Evolutionary conservation across 2,113 vertebrate species (phyloP).

Genomic region (Elgaria multicarinata): DNA sequence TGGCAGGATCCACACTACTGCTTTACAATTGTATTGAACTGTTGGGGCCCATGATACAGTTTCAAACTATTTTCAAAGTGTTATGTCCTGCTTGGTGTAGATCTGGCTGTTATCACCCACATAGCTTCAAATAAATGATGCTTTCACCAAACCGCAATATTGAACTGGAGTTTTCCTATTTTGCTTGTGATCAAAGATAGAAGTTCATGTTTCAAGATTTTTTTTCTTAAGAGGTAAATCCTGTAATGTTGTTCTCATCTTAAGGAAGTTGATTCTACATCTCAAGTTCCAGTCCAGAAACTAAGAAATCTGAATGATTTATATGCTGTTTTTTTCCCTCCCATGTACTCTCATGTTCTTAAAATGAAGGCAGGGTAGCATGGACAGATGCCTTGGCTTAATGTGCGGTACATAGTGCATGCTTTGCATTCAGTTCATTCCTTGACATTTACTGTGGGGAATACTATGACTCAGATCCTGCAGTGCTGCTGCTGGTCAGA

Average conservation of each 20-base stretch:
- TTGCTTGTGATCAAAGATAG: neutral
- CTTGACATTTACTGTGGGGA: neutral
- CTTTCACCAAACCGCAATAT: neutral
- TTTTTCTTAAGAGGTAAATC: neutral
- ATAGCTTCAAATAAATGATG: neutral
- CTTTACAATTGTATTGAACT: no score
- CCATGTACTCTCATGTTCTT: neutral
- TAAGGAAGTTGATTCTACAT: no score
- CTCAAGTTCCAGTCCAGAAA: no score
- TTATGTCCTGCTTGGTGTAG: no score
- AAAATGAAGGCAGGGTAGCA: neutral
- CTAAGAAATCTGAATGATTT: neutral
- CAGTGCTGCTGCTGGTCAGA: neutral
- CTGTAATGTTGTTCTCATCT: no score
- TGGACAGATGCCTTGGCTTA: neutral
- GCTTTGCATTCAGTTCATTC: no score
- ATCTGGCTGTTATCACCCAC: neutral
- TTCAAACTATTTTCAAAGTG: no score
- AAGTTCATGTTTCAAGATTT: neutral
- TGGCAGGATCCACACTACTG: no score
- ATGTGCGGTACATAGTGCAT: no score
- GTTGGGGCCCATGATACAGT: no score
- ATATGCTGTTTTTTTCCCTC: neutral
- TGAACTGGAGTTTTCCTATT: neutral
- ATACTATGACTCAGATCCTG: neutral